A percentile compares a stretch with the other conserved stretches of the same genome.
Evolutionary conservation across 1,140 invertebrate species (phyloP).

Genomic region (Amphibalanus amphitrite): DNA sequence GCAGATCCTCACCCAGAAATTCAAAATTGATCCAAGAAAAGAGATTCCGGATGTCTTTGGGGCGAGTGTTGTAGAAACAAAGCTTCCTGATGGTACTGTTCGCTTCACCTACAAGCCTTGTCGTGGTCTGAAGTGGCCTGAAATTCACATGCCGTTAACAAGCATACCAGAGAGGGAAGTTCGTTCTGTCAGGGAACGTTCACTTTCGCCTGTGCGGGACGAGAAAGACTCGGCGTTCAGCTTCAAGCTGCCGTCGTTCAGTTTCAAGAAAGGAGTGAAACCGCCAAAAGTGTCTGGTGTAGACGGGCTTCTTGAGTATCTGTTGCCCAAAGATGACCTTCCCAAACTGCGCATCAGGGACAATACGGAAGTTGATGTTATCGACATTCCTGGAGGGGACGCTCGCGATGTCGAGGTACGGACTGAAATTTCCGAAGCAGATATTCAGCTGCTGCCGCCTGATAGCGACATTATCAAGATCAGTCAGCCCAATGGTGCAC

Average conservation of each 20-base stretch:
- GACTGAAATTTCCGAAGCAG: neutral
- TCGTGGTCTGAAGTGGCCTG: neutral
- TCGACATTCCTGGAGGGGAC: neutral
- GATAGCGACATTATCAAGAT: neutral
- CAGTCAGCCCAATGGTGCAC: neutral
- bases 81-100: neutral
- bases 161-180: no score
- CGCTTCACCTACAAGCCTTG: neutral
- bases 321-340: neutral
- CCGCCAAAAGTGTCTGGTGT: neutral
- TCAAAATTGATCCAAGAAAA: neutral
- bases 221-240: neutral
- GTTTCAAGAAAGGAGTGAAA: neutral
- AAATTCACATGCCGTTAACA: neutral
- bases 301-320: neutral
- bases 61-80: neutral
- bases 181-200: no score
- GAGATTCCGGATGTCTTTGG: neutral
- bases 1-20: neutral
- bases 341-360: neutral
- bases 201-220: neutral
- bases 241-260: neutral
- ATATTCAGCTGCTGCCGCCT: neutral
- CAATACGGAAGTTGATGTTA: neutral
- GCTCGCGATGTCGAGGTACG: neutral